Conservation (phyloP, 2,888 invertebrate species). For the Polymixis lichenea region DNA sequence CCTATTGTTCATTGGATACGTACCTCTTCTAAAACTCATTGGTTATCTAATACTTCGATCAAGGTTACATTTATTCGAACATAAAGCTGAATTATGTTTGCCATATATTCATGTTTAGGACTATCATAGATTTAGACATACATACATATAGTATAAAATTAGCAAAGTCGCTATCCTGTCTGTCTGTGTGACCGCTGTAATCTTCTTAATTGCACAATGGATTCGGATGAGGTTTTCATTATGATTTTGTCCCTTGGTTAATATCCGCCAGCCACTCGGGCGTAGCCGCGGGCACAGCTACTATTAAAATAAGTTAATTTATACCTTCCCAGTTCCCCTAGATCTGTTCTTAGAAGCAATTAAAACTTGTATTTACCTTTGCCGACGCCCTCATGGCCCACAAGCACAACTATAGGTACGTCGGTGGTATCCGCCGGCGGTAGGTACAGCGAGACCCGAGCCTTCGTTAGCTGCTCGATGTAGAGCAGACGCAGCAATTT, state of each 20-base stretch:
- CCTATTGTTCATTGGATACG: not conserved
- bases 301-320: not conserved
- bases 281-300: no score
- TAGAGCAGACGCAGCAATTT: conserved; percentile 83
- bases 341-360: conserved; percentile 22
- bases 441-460: conserved; percentile 76
- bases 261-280: no score
- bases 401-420: conserved; percentile 82
- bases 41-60: not conserved
- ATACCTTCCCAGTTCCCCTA: not conserved
- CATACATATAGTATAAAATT: not conserved
- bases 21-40: not conserved
- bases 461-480: conserved; percentile 82
- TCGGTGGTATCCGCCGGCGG: conserved; percentile 85
- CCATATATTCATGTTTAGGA: not conserved
- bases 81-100: not conserved
- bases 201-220: not conserved
- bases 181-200: not conserved
- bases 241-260: not conserved
- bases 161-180: not conserved
- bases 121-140: not conserved
- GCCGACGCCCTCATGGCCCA: conserved; percentile 84
- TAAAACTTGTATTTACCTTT: conserved; percentile 78
- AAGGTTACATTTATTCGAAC: not conserved
- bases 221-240: not conserved